Evolutionary conservation across 1,140 invertebrate genomes (phyloP).

Genomic region (Diabrotica virgifera): DNA sequence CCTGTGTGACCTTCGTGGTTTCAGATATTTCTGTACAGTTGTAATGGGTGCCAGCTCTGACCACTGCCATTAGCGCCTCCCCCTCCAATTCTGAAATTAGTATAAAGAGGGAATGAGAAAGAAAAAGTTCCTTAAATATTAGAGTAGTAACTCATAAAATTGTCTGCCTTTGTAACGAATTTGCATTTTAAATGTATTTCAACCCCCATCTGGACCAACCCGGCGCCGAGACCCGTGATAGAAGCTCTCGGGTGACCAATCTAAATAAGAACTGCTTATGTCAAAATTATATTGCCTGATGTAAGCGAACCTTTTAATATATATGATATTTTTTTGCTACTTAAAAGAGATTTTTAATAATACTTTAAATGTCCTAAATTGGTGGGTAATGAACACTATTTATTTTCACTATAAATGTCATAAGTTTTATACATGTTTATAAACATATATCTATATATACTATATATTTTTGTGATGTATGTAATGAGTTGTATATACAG

Average conservation of each 20-base stretch:
- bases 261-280: conserved; percentile 19
- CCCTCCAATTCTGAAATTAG: too few relatives aligned
- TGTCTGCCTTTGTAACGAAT: neutral
- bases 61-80: too few relatives aligned
- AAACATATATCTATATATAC: conserved; percentile 42
- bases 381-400: conserved; percentile 10
- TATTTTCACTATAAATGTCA: conserved; percentile 43
- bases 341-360: conserved; percentile 1
- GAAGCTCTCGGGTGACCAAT: conserved; percentile 29
- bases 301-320: conserved; percentile 7
- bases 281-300: conserved; percentile 11
- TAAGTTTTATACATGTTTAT: conserved; percentile 46
- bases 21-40: too few relatives aligned
- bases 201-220: conserved; percentile 28
- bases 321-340: conserved; percentile 13
- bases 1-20: too few relatives aligned
- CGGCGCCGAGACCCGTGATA: conserved; percentile 34
- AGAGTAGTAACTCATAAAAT: neutral
- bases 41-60: too few relatives aligned
- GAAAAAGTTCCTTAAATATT: neutral
- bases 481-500: conserved; percentile 31
- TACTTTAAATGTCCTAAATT: conserved; percentile 10
- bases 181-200: conserved; percentile 5
- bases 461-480: conserved; percentile 47
- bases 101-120: too few relatives aligned